Percentiles rank a stretch among this genome's conserved stretches.
Conservation (phyloP, 2,797 vertebrate species). For the Monodelphis domestica region DNA sequence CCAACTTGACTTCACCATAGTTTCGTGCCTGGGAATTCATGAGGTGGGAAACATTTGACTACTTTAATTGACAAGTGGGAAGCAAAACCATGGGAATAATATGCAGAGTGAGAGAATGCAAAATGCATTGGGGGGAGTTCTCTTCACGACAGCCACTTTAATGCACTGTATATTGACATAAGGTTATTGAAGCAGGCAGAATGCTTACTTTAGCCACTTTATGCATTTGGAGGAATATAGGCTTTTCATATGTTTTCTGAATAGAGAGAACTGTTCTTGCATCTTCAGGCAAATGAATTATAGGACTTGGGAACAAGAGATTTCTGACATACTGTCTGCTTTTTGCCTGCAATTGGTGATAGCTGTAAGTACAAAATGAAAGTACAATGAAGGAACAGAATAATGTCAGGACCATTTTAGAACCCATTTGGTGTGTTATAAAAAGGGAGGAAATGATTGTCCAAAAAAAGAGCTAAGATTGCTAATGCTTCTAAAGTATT, state of each 20-base stretch:
- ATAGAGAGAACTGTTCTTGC: conserved; percentile 2
- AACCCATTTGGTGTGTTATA: conserved; percentile 25
- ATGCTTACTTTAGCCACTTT: neutral
- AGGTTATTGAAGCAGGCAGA: conserved; percentile 20
- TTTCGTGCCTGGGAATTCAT: conserved; percentile 22
- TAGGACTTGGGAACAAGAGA: neutral
- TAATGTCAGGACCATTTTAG: neutral
- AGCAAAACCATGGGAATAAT: neutral
- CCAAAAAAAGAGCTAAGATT: neutral
- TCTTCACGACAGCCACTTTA: conserved; percentile 1
- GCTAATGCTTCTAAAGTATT: neutral
- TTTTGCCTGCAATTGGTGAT: neutral
- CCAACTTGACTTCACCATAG: conserved; percentile 2
- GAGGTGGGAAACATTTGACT: conserved; percentile 17
- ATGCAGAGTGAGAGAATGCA: neutral
- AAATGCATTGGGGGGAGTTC: neutral
- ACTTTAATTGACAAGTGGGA: neutral
- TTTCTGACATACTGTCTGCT: neutral
- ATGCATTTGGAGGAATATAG: conserved; percentile 18
- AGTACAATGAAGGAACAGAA: conserved; percentile 11
- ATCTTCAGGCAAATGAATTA: conserved; percentile 15
- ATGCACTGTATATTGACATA: conserved; percentile 30
- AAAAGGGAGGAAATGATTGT: neutral
- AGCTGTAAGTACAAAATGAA: conserved; percentile 13
- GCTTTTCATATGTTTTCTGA: conserved; percentile 42